Base-by-base conservation (phyloP, 2,113 vertebrate species). In the Gavialis gangeticus region DNA sequence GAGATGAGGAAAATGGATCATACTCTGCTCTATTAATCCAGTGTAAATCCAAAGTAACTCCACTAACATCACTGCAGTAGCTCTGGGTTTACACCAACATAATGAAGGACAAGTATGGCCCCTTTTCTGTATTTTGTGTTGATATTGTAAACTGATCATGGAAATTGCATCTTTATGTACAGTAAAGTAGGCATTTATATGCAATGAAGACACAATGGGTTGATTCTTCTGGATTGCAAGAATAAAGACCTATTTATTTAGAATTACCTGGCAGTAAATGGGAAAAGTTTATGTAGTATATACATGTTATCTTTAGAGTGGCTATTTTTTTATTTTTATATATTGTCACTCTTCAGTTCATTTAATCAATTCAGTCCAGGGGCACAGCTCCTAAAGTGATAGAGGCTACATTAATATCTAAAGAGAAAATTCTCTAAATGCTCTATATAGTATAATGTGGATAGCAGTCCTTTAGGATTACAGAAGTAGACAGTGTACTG, bases 161-260 rank as follows among this genome's bases (percentile, higher is more conserved):
- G 82, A 93, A 78, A 84, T 87, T 64, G 15, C 85, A 78, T 12
- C 54, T 93, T 83, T 85, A 81, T 83, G 25, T 81, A 17, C 46
- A 87, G 5, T 76, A 90, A 46, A 92, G 57, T 60, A 85, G 64
- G 11, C 14, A 91, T 92, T 94, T 93, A 12, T 90, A 94, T 95
- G 87, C 57, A 91, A 82, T 25, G 63, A 87, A 27, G 28, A 37
- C 80, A 9, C 12, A 22, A 10, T 67, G 56, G 58, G 54, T 87
- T 93, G 46, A 71, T 37, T 87, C 92, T 85, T 79, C 73, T 79
- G 24, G 55, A 73, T n/a, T 12, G 25, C 85, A 93, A 81, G 92
- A 81, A 81, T 67, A 77, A 84, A 46, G 27, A 12, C 17, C 64
- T 79, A n/a, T 82, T 92, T 92, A 67, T 81, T 66, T 30, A 91